Evolutionary conservation across 2,888 invertebrate genomes (phyloP), one percentile per base, ranked within the genome.

Genomic region (Pristionchus fissidentatus): DNA sequence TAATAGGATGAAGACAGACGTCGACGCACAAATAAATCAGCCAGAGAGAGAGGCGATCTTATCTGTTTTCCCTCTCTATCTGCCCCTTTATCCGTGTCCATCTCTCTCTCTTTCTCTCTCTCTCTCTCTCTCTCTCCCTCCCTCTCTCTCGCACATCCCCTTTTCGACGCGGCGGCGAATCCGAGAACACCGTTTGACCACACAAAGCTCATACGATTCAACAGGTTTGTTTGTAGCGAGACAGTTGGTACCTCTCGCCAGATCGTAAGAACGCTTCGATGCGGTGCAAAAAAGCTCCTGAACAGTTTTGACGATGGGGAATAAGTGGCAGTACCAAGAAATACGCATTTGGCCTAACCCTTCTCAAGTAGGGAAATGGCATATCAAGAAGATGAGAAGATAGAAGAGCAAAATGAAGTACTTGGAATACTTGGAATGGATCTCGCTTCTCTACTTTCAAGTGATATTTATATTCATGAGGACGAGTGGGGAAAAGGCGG

Each of bases 51-150:
- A 66, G 38, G 8, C 43, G 70, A 70, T 70, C 70, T 70, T 70
- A 70, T 70, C 70, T 70, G 70, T 70, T 70, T 70, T 70, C 70
- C 41, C 70, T 70, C 41, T 70, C 70, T 8, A 26, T 70, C 62
- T 66, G 41, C 26, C 38, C 43, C 70, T 32, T n/a, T 70, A 38
- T 70, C 10, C 10, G 3, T 1, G 38, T 19, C 60, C n/a, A 29
- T 22, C 19, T 32, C 22, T 22, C 35, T 70, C 70, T 70, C 55
- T n/a, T n/a, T n/a, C n/a, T n/a, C n/a, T 8, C 26, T 70, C 62
- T 66, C 70, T 41, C 38, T 70, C 70, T 32, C n/a, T 70, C 70
- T 70, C 10, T 8, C 2, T 1, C 66, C 32, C 60, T 26, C 60
- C 22, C 19, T 32, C 22, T 22, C 35, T 70, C 70, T 70, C 55